Conservation (phyloP, 2,888 invertebrate species). For the Nebria brevicollis region DNA sequence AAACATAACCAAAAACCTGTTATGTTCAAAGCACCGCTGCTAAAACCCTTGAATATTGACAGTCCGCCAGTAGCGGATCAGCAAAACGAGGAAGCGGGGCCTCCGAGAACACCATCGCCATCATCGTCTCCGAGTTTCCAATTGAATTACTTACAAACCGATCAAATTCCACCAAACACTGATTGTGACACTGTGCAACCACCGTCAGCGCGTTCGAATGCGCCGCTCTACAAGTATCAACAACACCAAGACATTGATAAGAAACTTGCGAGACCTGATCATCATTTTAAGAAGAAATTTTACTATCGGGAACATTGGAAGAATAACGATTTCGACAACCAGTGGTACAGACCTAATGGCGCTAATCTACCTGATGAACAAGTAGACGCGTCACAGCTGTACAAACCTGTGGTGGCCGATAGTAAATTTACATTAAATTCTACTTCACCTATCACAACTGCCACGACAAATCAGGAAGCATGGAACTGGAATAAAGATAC, state of each 20-base stretch:
- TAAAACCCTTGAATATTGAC: constrained; percentile 58
- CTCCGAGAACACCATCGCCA: constrained; percentile 69
- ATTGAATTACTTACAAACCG: constrained; percentile 56
- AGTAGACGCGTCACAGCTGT: constrained; percentile 52
- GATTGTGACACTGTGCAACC: constrained; percentile 53
- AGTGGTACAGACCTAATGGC: constrained; percentile 39
- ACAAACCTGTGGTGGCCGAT: constrained; percentile 61
- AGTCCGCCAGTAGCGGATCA: constrained; percentile 63
- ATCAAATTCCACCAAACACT: constrained; percentile 49
- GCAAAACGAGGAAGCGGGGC: constrained; percentile 64
- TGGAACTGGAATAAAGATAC: constrained; percentile 72
- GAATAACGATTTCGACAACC: constrained; percentile 53
- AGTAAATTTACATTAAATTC: constrained; percentile 50
- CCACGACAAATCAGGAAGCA: constrained; percentile 76
- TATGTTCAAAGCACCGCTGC: constrained; percentile 60
- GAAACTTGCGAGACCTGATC: constrained; percentile 63
- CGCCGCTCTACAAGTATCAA: constrained; percentile 70
- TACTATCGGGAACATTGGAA: constrained; percentile 76
- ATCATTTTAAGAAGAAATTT: constrained; percentile 87
- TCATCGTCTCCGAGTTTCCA: constrained; percentile 64
- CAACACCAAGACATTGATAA: constrained; percentile 64
- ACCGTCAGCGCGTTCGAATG: constrained; percentile 62
- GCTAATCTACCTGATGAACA: constrained; percentile 57
- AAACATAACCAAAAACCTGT: constrained; percentile 59
- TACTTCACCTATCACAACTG: constrained; percentile 32